Percentiles rank a stretch among this genome's conserved stretches.
These are phyloP conservation scores for Penaeus monodon DNA, from an alignment of 2,888 invertebrate genomes.

Conservation along the genomic window DNA sequence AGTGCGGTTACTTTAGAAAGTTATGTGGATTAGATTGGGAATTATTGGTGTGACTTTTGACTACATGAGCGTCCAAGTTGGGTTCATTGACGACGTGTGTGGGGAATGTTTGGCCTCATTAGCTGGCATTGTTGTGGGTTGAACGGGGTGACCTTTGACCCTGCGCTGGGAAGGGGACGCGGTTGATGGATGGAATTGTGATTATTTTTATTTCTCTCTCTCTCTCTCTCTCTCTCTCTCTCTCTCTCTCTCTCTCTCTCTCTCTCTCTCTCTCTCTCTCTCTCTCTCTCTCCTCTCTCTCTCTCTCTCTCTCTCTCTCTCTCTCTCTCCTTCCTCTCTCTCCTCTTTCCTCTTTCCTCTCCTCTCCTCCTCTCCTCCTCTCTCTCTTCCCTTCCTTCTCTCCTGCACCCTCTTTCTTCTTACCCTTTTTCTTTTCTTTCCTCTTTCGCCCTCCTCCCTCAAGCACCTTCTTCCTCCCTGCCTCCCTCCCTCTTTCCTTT, in stretches of 20 bases:
- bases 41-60: too few relatives aligned
- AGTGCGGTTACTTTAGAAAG: too few relatives aligned
- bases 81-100: too few relatives aligned
- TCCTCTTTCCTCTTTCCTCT: not conserved
- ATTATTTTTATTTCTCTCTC: not conserved
- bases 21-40: too few relatives aligned
- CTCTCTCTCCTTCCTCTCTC: not conserved
- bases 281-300: not conserved
- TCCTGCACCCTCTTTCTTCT: not conserved
- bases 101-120: too few relatives aligned
- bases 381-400: not conserved
- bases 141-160: too few relatives aligned
- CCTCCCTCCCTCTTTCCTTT: not conserved
- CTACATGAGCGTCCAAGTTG: too few relatives aligned
- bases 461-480: not conserved
- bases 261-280: not conserved
- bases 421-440: not conserved
- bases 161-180: not conserved
- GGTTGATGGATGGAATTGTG: constrained; percentile 2
- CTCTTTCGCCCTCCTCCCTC: not conserved
- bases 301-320: not conserved
- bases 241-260: not conserved
- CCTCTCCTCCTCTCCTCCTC: not conserved
- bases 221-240: not conserved
- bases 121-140: too few relatives aligned